phyloP scores from a whole-genome alignment of 2,888 invertebrate genomes.

The Nephrotoma guestfalica region DNA sequence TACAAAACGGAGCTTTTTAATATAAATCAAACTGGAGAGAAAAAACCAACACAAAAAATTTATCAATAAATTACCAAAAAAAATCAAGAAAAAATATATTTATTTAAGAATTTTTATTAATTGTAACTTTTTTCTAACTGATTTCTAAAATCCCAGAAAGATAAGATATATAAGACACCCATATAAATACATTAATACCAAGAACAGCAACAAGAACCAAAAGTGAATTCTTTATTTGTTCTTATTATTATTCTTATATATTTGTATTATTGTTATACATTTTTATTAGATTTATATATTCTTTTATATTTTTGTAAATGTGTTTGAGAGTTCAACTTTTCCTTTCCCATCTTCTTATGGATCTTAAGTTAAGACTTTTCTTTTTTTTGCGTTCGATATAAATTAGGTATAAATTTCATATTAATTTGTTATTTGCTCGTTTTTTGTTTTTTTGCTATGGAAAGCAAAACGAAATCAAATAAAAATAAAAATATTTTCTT shows the following conservation, averaged over 20 bases:
- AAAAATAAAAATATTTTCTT: neutral
- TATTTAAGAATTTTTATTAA: neutral
- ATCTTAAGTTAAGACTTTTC: neutral
- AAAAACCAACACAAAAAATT: neutral
- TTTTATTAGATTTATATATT: neutral
- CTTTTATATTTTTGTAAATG: neutral
- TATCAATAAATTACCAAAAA: neutral
- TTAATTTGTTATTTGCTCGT: neutral
- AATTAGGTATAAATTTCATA: neutral
- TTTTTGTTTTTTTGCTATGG: neutral
- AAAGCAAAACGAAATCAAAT: neutral
- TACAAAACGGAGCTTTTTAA: neutral
- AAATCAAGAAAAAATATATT: neutral
- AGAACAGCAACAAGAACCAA: neutral
- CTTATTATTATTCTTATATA: neutral
- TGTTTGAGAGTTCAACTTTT: neutral
- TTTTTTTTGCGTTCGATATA: neutral
- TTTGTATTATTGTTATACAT: neutral
- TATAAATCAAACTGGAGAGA: neutral
- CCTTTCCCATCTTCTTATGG: neutral
- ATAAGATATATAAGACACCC: neutral
- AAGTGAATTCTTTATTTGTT: neutral
- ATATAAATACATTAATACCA: neutral
- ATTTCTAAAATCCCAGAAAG: neutral
- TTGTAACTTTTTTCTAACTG: neutral